A percentile compares a stretch with the other conserved stretches of the same genome.
phyloP scores from a whole-genome alignment of 1,140 invertebrate genomes.

The Lucilia cuprina region DNA sequence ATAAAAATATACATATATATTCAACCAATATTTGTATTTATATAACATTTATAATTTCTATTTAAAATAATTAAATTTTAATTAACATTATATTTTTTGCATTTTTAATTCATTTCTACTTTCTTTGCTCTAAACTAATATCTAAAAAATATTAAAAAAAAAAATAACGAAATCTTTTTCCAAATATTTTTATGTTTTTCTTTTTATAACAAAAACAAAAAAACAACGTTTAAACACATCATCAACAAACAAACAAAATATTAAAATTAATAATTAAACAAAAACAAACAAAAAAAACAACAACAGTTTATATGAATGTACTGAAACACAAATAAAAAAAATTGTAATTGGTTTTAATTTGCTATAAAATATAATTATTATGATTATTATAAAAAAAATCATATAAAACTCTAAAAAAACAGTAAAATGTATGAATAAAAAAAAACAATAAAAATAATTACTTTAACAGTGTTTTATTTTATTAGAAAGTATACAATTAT shows the following conservation, averaged over 20 bases:
- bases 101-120: neutral
- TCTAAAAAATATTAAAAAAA: neutral
- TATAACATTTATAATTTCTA: neutral
- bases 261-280: neutral
- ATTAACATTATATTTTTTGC: no score
- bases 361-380: conserved; percentile 58
- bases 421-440: conserved; percentile 44
- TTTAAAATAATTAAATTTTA: neutral
- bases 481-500: no score
- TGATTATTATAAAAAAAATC: conserved; percentile 36
- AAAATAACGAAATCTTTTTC: neutral
- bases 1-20: conserved; percentile 39
- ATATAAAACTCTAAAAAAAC: conserved; percentile 40
- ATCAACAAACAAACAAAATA: neutral
- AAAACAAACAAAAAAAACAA: conserved; percentile 40
- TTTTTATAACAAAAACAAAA: conserved; percentile 29
- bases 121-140: neutral
- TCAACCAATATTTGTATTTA: neutral
- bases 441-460: conserved; percentile 40
- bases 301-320: conserved; percentile 49
- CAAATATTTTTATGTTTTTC: neutral
- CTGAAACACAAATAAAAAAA: conserved; percentile 38
- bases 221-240: neutral
- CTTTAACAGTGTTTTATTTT: conserved; percentile 46
- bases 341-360: conserved; percentile 60